Evolutionary conservation across 1,140 invertebrate species (phyloP).

Genomic region (Glossosoma conforme): DNA sequence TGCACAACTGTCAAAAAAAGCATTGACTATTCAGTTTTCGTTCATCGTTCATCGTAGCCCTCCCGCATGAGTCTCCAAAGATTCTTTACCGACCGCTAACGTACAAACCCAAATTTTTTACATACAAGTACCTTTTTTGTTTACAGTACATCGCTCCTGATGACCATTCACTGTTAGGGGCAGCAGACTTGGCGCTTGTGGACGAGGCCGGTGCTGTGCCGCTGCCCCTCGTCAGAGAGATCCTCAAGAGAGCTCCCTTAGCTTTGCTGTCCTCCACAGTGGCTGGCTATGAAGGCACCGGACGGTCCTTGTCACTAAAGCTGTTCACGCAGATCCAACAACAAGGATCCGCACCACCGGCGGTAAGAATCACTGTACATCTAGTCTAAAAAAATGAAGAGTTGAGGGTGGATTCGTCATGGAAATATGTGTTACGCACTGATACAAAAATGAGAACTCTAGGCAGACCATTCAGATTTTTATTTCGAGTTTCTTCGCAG

Average conservation of each 20-base stretch:
- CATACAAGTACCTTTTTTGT: constrained; percentile 9
- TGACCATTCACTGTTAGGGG: constrained; percentile 82
- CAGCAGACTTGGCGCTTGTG: constrained; percentile 93
- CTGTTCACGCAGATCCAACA: constrained; percentile 81
- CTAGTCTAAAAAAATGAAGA: no score
- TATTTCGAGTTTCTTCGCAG: not conserved
- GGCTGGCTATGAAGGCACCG: constrained; percentile 98
- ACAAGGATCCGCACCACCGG: constrained; percentile 51
- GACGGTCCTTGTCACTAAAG: constrained; percentile 92
- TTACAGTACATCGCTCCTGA: constrained; percentile 89
- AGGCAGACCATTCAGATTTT: not conserved
- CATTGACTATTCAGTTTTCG: no score
- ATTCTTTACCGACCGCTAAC: no score
- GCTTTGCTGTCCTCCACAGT: constrained; percentile 97
- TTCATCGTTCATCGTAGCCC: no score
- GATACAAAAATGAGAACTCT: constrained; percentile 1
- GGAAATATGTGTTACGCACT: not conserved
- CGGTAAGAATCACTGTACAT: constrained; percentile 35
- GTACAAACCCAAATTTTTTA: no score
- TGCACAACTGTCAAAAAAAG: no score
- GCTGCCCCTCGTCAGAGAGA: constrained; percentile 83
- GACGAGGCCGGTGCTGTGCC: constrained; percentile 99
- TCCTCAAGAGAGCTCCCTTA: constrained; percentile 90
- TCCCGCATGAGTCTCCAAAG: no score
- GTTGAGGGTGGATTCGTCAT: no score